Evolutionary conservation across 1,140 invertebrate species (phyloP).

Genomic region (Apis laboriosa): DNA sequence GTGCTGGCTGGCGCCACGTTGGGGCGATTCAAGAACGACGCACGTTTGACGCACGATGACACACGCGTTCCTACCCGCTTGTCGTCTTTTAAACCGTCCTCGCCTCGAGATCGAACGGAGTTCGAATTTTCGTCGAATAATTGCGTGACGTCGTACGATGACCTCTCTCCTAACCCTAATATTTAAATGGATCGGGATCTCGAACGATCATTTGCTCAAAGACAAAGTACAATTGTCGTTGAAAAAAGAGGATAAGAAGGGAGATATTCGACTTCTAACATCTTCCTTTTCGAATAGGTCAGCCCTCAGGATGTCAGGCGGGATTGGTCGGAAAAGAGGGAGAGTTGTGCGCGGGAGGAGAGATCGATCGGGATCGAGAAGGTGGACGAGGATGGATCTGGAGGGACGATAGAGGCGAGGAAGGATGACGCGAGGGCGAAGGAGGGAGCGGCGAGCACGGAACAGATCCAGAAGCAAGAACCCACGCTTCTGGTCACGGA

Average conservation of each 20-base stretch:
- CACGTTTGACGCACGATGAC: background rate
- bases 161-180: background rate
- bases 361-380: background rate
- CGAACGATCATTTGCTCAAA: background rate
- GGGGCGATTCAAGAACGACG: background rate
- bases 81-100: too few species aligned
- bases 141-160: background rate
- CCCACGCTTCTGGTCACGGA: slow-evolving; percentile 78
- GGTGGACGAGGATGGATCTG: background rate
- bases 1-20: background rate
- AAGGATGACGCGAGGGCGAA: too few species aligned
- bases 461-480: slow-evolving; percentile 45
- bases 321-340: background rate
- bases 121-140: background rate
- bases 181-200: background rate
- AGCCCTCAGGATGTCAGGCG: too few species aligned
- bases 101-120: too few species aligned
- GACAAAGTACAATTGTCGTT: background rate
- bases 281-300: background rate
- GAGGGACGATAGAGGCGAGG: background rate
- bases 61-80: background rate
- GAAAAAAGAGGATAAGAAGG: too few species aligned
- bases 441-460: slow-evolving; percentile 12
- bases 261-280: too few species aligned
- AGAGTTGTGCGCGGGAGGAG: background rate